phyloP scores from a whole-genome alignment of 2,888 invertebrate genomes.

The Sialis fuliginosa region DNA sequence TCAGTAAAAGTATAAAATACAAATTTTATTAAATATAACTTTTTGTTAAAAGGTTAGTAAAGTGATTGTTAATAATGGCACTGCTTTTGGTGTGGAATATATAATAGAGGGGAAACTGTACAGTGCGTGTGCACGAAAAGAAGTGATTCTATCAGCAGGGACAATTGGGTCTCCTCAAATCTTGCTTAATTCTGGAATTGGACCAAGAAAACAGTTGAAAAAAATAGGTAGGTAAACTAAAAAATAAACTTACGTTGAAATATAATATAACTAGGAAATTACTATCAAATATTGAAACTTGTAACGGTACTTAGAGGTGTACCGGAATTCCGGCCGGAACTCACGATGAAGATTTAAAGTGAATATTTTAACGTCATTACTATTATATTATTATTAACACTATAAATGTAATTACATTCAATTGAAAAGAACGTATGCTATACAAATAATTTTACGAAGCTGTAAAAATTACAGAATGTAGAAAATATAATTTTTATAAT shows the following conservation, averaged over 20 bases:
- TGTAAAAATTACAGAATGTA: too few relatives aligned
- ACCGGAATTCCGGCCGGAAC: too few relatives aligned
- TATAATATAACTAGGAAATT: background rate
- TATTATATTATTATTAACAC: too few relatives aligned
- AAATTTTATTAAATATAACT: too few relatives aligned
- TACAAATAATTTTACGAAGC: too few relatives aligned
- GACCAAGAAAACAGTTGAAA: constrained; percentile 2
- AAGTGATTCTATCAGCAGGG: constrained; percentile 5
- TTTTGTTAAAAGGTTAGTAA: too few relatives aligned
- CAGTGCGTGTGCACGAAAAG: background rate
- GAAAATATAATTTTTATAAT: too few relatives aligned
- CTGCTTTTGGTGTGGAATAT: constrained; percentile 3
- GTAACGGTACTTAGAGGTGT: background rate
- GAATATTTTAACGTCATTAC: too few relatives aligned
- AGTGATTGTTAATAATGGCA: background rate
- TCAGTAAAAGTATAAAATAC: too few relatives aligned
- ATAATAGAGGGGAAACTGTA: background rate
- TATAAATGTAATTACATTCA: too few relatives aligned
- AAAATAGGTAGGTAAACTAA: background rate
- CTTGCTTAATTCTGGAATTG: constrained; percentile 2
- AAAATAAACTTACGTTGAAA: background rate
- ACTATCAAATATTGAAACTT: background rate
- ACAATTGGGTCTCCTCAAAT: constrained; percentile 4
- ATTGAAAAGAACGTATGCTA: too few relatives aligned
- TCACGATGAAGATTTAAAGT: too few relatives aligned